Evolutionary conservation across 2,113 vertebrate genomes (phyloP), one percentile per base, ranked within the genome.

Genomic region (Poeciliopsis occidentalis): DNA sequence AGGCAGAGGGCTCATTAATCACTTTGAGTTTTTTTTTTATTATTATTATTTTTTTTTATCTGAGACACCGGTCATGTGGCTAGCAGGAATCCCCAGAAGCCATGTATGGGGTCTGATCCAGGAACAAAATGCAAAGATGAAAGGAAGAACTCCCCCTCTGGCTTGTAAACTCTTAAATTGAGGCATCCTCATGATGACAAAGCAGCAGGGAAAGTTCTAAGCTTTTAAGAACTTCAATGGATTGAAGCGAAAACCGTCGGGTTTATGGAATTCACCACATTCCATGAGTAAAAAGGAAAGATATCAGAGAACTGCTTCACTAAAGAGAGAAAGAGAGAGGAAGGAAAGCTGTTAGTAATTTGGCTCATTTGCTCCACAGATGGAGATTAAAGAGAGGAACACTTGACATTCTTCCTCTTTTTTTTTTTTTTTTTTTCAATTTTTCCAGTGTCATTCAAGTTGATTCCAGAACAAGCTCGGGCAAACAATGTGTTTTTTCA

Each of bases 1-100:
- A 86, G 78, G 84, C 90, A 88, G 85, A 82, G 41, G 88, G 74
- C 84, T 91, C 89, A 88, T 94, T 93, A 87, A 93, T 93, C 92
- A 92, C 78, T 27, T 54, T 72, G 72, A 64, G 77, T 87, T 85
- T 85, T 86, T 75, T 37, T 34, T 34, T 34, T 13, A 75, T 72
- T 86, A 81, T 78, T 68, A 76, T 68, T 27, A n/a, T n/a, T 34
- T 13, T 77, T 72, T 86, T 83, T 78, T 68, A 76, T 68, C 71
- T 80, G 89, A 91, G 79, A 73, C 79, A 82, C 83, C 74, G 83
- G 89, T 87, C 70, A 73, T 76, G 69, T 51, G 30, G 82, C 62
- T 37, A 57, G 80, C 76, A 66, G 67, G 67, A 71, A 79, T 75
- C 81, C 85, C 79, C 81, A 85, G 67, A 81, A 89, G 80, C 80